phyloP scores from a whole-genome alignment of 2,888 invertebrate genomes.

The Globia sparganii region DNA sequence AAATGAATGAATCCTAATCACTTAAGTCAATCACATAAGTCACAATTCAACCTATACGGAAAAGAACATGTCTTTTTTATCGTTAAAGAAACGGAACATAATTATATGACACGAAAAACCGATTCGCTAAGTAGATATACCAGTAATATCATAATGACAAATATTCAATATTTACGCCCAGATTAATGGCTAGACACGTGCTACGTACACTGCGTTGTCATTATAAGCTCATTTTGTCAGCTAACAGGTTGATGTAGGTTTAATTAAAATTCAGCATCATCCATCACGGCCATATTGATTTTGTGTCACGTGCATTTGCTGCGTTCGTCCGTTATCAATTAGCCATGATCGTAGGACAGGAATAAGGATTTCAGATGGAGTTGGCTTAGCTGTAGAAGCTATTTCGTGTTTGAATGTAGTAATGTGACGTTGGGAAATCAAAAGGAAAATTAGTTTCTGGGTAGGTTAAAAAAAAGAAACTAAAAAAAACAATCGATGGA shows the following conservation, averaged over 20 bases:
- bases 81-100: not conserved
- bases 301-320: constrained; percentile 85
- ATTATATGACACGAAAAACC: not conserved
- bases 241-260: constrained; percentile 86
- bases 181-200: constrained; percentile 56
- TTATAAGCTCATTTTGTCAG: constrained; percentile 88
- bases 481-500: not conserved
- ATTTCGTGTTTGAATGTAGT: not conserved
- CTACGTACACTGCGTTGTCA: constrained; percentile 70
- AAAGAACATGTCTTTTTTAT: not conserved
- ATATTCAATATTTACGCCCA: constrained; percentile 54
- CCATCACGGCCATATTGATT: constrained; percentile 88
- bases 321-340: constrained; percentile 84
- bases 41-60: not conserved
- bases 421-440: not conserved
- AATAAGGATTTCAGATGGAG: constrained; percentile 58
- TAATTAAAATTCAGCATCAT: constrained; percentile 88
- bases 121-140: not conserved
- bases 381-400: constrained; percentile 15
- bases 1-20: no score
- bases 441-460: not conserved
- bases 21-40: not conserved
- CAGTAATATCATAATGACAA: constrained; percentile 22
- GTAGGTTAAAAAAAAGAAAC: no score
- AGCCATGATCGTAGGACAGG: constrained; percentile 72